Evolutionary conservation across 2,888 invertebrate species (phyloP), one percentile per base, ranked within the genome.

Genomic region (Scrobipalpa atriplicella): DNA sequence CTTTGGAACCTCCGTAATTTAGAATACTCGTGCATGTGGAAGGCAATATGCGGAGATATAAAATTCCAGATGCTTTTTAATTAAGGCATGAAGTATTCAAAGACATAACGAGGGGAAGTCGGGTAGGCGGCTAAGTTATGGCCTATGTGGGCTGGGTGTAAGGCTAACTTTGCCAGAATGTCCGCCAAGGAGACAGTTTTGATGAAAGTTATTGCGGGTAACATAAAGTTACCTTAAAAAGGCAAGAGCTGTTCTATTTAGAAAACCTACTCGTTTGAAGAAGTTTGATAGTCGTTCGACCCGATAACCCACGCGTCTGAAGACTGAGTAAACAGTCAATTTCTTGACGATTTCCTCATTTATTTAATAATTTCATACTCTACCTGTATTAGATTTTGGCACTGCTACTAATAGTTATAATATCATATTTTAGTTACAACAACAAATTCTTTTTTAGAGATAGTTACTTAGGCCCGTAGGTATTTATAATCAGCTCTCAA

Each of bases 81-180:
- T 89, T 87, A 87, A 85, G 80, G 77, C 82, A 83, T 84, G 77
- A 84, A 85, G 81, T 82, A 86, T 87, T 85, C 85, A 86, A 84
- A 85, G 80, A 77, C 78, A 56, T 56, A 56, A 56, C 54, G 54
- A 56, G 38, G 38, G 29, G 13, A 29, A n/a, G n/a, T n/a, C n/a
- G n/a, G n/a, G n/a, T n/a, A n/a, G n/a, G n/a, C n/a, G 38, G 21
- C 29, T 58, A 58, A 58, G 58, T 36, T 29, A 58, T 58, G n/a
- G 38, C 58, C 38, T 29, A 16, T 38, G 58, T 58, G 18, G 38
- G 58, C 58, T 58, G 38, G 38, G 16, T 38, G 1, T n/a, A 38
- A 58, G 38, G 58, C 58, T 38, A 58, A 58, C 38, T 58, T 58
- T 58, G 38, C 58, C 36, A 38, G 58, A 58, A 58, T 38, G 58